Evolutionary conservation across 2,797 vertebrate genomes (phyloP).

Genomic region (Enteromius thamalakanensis): DNA sequence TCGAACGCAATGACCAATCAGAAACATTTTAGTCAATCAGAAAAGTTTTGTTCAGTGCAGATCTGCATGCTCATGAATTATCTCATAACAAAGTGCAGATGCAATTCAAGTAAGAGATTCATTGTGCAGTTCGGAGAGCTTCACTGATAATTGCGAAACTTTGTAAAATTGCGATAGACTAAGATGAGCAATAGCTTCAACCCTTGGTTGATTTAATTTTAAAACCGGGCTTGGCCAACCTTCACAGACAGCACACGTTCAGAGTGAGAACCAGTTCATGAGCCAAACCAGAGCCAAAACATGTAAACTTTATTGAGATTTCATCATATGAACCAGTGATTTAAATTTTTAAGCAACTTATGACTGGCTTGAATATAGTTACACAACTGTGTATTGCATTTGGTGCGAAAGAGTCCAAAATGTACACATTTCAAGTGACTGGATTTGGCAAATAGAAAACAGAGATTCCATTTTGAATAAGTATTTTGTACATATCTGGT

Average conservation of each 20-base stretch:
- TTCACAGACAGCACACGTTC: background rate
- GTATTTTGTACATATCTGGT: background rate
- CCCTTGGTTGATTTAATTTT: background rate
- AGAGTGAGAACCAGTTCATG: background rate
- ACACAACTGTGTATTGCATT: background rate
- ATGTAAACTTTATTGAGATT: background rate
- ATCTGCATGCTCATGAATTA: background rate
- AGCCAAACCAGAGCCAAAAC: too few species aligned
- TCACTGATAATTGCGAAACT: background rate
- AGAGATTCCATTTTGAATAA: background rate
- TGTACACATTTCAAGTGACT: background rate
- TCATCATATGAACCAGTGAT: background rate
- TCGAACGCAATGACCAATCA: background rate
- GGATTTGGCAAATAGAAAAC: background rate
- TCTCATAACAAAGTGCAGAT: background rate
- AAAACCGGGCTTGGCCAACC: background rate
- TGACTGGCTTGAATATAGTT: background rate
- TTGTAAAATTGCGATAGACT: background rate
- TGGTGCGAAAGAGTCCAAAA: too few species aligned
- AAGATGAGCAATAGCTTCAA: too few species aligned
- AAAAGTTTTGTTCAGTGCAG: background rate
- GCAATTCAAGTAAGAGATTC: background rate
- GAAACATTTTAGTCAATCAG: background rate
- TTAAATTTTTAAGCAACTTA: background rate
- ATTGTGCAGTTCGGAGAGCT: background rate